A percentile compares a stretch with the other conserved stretches of the same genome.
Evolutionary conservation across 2,797 vertebrate species (phyloP).

Genomic region (Cuniculus paca): DNA sequence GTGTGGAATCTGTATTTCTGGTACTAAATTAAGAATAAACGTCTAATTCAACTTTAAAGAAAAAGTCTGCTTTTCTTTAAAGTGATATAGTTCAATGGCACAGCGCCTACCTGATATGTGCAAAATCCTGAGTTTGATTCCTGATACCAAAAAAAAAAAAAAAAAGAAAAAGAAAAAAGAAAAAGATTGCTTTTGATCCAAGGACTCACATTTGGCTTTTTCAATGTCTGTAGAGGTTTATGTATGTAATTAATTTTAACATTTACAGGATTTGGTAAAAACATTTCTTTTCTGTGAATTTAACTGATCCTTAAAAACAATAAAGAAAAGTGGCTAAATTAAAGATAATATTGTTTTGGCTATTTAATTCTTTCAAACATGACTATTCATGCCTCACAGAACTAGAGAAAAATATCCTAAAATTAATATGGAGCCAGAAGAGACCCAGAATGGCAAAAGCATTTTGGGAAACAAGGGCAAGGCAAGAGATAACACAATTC

Average conservation of each 20-base stretch:
- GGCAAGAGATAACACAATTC: neutral
- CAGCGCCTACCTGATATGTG: no score
- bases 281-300: constrained; percentile 32
- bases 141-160: no score
- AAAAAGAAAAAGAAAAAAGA: neutral
- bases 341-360: neutral
- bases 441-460: neutral
- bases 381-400: neutral
- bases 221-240: neutral
- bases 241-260: neutral
- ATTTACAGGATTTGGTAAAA: neutral
- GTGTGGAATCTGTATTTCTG: neutral
- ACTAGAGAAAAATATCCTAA: neutral
- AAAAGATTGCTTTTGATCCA: neutral
- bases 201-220: neutral
- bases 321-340: neutral
- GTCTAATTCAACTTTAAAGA: neutral
- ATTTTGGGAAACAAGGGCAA: neutral
- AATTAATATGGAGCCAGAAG: neutral
- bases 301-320: neutral
- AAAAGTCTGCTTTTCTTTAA: neutral
- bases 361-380: constrained; percentile 28
- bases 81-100: no score
- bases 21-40: neutral
- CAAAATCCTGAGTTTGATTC: no score